phyloP scores from a whole-genome alignment of 2,797 vertebrate species.

The Spheniscus humboldti region DNA sequence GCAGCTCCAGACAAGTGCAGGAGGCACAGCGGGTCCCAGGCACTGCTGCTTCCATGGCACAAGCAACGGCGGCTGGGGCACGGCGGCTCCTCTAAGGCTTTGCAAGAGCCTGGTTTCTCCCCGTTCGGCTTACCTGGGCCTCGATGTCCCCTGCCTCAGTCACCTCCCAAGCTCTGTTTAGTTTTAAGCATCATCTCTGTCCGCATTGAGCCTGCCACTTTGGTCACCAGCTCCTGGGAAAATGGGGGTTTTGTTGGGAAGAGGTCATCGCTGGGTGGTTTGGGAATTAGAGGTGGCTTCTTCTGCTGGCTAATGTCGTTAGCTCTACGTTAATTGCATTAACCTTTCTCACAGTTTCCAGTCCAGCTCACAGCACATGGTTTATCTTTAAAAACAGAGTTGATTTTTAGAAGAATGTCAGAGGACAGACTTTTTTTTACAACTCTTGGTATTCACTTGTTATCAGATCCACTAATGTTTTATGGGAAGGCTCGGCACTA shows the following conservation, averaged over 20 bases:
- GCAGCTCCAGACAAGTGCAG: not conserved
- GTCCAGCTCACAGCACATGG: not conserved
- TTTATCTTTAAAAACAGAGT: not conserved
- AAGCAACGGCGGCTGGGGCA: rapidly evolving
- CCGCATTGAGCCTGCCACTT: rapidly evolving
- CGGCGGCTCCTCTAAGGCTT: rapidly evolving
- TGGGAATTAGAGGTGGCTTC: not conserved
- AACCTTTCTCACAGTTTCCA: not conserved
- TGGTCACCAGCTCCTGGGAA: not conserved
- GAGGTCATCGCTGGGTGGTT: not conserved
- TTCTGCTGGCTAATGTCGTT: not conserved
- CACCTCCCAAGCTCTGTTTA: not conserved
- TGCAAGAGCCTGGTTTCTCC: not conserved
- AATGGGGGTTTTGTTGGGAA: not conserved
- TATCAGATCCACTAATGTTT: not conserved
- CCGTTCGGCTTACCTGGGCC: rapidly evolving
- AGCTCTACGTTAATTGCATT: conserved; percentile 10
- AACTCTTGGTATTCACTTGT: rapidly evolving
- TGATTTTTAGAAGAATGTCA: not conserved
- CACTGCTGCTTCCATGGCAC: not conserved
- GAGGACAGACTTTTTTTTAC: too few species aligned
- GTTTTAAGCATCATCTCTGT: not conserved
- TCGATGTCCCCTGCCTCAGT: rapidly evolving
- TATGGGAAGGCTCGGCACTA: not conserved
- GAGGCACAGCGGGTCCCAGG: not conserved